Percentiles rank a stretch among this genome's conserved stretches.
Evolutionary conservation across 2,797 vertebrate genomes (phyloP).

Genomic region (Aselliscus stoliczkanus): DNA sequence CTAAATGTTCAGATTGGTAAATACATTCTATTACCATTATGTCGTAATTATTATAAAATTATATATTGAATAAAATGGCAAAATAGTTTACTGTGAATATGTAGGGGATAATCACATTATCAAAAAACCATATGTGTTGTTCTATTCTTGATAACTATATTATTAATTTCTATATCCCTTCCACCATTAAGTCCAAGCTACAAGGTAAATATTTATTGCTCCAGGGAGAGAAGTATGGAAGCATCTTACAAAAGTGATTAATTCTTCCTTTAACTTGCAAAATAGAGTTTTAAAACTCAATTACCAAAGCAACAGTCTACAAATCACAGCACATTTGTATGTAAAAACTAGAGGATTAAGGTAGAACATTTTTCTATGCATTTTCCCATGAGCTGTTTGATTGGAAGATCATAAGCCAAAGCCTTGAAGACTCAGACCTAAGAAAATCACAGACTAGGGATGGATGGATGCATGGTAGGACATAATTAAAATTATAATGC

Average conservation of each 20-base stretch:
- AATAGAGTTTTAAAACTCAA: background rate
- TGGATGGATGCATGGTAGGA: background rate
- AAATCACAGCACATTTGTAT: background rate
- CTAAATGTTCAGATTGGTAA: background rate
- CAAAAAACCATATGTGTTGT: background rate
- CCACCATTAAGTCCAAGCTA: background rate
- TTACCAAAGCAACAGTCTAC: background rate
- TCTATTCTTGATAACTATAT: background rate
- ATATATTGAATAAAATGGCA: background rate
- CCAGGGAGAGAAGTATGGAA: background rate
- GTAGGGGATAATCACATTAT: background rate
- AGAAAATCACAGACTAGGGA: background rate
- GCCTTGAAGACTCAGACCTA: background rate
- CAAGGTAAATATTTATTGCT: background rate
- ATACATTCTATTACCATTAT: background rate
- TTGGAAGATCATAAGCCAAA: background rate
- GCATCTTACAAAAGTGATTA: background rate
- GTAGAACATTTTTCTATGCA: background rate
- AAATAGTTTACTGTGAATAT: background rate
- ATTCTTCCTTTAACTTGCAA: background rate
- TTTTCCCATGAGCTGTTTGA: background rate
- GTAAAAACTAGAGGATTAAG: background rate
- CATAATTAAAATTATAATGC: background rate
- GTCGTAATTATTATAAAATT: background rate
- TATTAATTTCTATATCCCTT: background rate